phyloP scores from a whole-genome alignment of 37 sponge, comb jelly and placozoan genomes.

The Hexactinellida sp. region DNA sequence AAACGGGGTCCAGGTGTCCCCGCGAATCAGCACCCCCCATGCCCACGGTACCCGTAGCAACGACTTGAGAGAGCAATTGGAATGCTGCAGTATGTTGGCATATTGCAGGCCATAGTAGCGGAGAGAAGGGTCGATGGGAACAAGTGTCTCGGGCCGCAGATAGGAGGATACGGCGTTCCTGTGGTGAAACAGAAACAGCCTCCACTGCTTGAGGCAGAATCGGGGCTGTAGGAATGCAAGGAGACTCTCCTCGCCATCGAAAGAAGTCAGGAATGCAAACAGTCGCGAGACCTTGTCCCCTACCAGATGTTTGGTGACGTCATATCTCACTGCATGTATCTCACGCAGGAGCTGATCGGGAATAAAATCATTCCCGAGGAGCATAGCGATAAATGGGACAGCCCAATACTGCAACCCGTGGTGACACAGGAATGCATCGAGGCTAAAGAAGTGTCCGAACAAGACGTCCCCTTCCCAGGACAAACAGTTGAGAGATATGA shows the following conservation, averaged over 20 bases:
- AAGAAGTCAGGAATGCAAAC: neutral
- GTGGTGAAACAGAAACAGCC: neutral
- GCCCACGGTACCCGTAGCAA: neutral
- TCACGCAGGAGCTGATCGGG: neutral
- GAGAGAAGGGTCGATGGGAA: neutral
- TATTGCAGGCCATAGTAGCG: neutral
- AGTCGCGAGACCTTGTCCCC: neutral
- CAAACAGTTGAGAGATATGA: neutral
- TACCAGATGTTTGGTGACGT: neutral
- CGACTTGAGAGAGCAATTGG: neutral
- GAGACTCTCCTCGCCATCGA: neutral
- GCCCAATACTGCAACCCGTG: neutral
- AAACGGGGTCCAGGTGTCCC: neutral
- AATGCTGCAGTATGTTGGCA: neutral
- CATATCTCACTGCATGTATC: neutral
- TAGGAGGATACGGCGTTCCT: neutral
- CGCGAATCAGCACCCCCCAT: neutral
- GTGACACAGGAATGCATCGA: neutral
- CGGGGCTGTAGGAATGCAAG: neutral
- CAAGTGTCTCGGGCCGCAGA: neutral
- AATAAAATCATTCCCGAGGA: neutral
- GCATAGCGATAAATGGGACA: neutral
- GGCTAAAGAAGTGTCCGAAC: neutral
- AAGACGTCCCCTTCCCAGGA: neutral
- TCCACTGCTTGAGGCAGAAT: neutral